Percentiles rank a stretch among this genome's conserved stretches.
These are phyloP conservation scores for Amblyteles armatorius DNA, from an alignment of 2,888 invertebrate genomes.

Conservation along the genomic window DNA sequence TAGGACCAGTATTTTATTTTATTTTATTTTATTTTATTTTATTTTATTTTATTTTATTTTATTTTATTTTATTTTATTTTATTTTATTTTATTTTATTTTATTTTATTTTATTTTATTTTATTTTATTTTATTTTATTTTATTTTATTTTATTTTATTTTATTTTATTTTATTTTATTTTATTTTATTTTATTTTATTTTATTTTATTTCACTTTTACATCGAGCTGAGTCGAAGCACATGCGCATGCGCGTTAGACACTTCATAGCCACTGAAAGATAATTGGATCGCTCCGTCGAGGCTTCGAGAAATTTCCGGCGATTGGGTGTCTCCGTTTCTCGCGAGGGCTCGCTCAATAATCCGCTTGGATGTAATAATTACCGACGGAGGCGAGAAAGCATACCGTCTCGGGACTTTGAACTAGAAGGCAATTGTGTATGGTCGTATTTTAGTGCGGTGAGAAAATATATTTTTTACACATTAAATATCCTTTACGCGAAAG, in stretches of 20 bases:
- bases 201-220: not conserved
- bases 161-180: no score
- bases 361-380: constrained; percentile 29
- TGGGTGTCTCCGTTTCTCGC: not conserved
- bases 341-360: constrained; percentile 17
- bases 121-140: no score
- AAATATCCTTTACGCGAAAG: no score
- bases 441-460: not conserved
- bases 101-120: no score
- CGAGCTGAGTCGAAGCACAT: not conserved
- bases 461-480: not conserved
- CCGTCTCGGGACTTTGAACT: not conserved
- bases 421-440: not conserved
- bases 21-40: no score
- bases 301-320: constrained; percentile 20
- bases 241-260: not conserved
- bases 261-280: constrained; percentile 31
- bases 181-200: no score
- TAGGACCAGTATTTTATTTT: not conserved
- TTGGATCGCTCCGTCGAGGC: constrained; percentile 31
- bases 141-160: no score
- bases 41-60: no score
- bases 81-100: no score
- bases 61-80: no score
- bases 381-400: not conserved